Conservation (phyloP, 37 sponge, comb jelly and placozoan species). For the Mnemiopsis leidyi region DNA sequence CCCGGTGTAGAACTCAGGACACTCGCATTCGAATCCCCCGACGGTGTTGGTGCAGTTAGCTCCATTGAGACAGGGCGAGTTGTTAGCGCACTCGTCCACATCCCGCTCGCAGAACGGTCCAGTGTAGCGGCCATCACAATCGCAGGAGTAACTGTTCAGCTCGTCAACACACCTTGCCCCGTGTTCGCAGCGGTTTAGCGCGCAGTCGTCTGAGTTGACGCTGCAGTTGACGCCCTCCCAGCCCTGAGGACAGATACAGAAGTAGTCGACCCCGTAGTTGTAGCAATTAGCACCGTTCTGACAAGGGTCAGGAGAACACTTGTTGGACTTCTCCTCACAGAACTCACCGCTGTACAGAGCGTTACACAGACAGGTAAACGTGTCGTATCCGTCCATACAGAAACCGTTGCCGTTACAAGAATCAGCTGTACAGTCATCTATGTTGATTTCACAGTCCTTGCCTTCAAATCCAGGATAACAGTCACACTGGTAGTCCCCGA, state of each 20-base stretch:
- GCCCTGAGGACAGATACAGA: conserved; percentile 57
- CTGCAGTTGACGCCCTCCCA: conserved; percentile 34
- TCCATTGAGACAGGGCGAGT: not conserved
- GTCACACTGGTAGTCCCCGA: conserved; percentile 3
- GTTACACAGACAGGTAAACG: conserved; percentile 50
- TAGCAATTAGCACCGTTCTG: conserved; percentile 35
- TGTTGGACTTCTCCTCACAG: conserved; percentile 2
- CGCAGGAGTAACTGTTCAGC: not conserved
- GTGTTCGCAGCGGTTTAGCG: not conserved
- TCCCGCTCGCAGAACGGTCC: conserved; percentile 61
- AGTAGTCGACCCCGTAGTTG: conserved; percentile 60
- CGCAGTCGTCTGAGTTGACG: conserved; percentile 53
- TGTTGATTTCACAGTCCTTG: conserved; percentile 15
- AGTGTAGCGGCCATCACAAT: not conserved
- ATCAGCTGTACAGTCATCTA: conserved; percentile 17
- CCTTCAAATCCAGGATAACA: not conserved
- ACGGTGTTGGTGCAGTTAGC: conserved; percentile 4
- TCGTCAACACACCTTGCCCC: not conserved
- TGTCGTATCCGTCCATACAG: conserved; percentile 14
- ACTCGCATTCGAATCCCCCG: conserved; percentile 3
- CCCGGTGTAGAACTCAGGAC: conserved; percentile 23
- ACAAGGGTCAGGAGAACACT: conserved; percentile 42
- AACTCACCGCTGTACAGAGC: conserved; percentile 18
- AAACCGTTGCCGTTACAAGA: conserved; percentile 47
- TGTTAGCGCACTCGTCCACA: conserved; percentile 64